phyloP scores from a whole-genome alignment of 2,888 invertebrate species.

The Siphlonurus alternatus region DNA sequence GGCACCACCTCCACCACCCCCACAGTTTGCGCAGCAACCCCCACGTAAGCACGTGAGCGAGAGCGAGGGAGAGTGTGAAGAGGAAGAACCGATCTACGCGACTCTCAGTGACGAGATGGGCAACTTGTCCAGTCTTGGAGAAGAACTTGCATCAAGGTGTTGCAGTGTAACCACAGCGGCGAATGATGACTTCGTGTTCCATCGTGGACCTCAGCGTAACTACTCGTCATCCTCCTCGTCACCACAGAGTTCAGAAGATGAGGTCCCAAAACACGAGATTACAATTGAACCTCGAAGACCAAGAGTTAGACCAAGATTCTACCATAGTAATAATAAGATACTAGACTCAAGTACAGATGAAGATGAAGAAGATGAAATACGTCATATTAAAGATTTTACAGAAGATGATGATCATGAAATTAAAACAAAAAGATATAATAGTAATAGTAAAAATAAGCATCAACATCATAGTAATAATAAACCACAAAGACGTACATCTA shows the following conservation, averaged over 20 bases:
- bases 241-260: slow-evolving; percentile 14
- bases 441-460: neutral
- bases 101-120: slow-evolving; percentile 16
- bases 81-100: slow-evolving; percentile 28
- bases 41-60: slow-evolving; percentile 10
- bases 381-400: neutral
- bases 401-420: neutral
- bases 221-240: slow-evolving; percentile 19
- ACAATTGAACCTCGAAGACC: neutral
- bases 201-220: slow-evolving; percentile 23
- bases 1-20: neutral
- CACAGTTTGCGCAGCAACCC: slow-evolving; percentile 10
- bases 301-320: neutral
- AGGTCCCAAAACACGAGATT: neutral
- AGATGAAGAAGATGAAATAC: neutral
- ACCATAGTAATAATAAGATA: neutral
- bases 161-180: slow-evolving; percentile 44
- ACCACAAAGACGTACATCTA: neutral
- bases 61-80: slow-evolving; percentile 13
- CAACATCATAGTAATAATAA: too few species aligned
- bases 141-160: slow-evolving; percentile 26
- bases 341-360: neutral
- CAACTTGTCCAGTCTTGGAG: neutral
- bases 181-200: slow-evolving; percentile 45
- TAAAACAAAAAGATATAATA: neutral